phyloP scores from a whole-genome alignment of 1,140 invertebrate species.

The Tribolium madens region DNA sequence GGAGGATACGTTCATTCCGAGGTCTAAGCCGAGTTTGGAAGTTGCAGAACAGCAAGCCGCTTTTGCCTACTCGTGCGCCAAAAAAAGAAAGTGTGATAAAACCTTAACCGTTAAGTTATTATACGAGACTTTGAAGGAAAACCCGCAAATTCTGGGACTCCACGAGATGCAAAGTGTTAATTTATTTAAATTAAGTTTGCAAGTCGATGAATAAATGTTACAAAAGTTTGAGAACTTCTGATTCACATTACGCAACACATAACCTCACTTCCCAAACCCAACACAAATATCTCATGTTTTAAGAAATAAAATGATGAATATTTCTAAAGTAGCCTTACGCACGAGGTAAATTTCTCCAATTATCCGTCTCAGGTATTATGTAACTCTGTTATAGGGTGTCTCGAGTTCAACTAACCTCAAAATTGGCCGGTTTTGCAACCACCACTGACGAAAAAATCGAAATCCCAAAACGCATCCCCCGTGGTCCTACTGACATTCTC shows the following conservation, averaged over 20 bases:
- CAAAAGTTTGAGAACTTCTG: background rate
- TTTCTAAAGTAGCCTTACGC: background rate
- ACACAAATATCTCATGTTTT: background rate
- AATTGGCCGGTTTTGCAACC: background rate
- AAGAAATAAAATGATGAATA: slow-evolving; percentile 1
- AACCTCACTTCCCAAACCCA: background rate
- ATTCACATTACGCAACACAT: background rate
- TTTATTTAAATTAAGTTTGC: slow-evolving; percentile 56
- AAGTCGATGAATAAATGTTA: slow-evolving; percentile 48
- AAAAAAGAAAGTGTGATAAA: slow-evolving; percentile 42
- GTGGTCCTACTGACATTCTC: slow-evolving; percentile 85
- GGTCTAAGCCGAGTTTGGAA: slow-evolving; percentile 57
- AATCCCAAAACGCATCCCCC: slow-evolving; percentile 78
- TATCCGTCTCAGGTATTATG: background rate
- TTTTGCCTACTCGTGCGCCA: slow-evolving; percentile 61
- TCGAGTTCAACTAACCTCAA: background rate
- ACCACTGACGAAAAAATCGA: slow-evolving; percentile 63
- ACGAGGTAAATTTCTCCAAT: background rate
- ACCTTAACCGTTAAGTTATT: slow-evolving; percentile 56
- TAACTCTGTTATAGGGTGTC: background rate
- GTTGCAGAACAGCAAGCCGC: slow-evolving; percentile 59
- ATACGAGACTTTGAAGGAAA: slow-evolving; percentile 58
- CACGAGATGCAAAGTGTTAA: slow-evolving; percentile 56
- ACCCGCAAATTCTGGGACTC: slow-evolving; percentile 56
- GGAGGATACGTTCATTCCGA: slow-evolving; percentile 60